phyloP scores from a whole-genome alignment of 1,140 invertebrate species.

The Dreissena polymorpha region DNA sequence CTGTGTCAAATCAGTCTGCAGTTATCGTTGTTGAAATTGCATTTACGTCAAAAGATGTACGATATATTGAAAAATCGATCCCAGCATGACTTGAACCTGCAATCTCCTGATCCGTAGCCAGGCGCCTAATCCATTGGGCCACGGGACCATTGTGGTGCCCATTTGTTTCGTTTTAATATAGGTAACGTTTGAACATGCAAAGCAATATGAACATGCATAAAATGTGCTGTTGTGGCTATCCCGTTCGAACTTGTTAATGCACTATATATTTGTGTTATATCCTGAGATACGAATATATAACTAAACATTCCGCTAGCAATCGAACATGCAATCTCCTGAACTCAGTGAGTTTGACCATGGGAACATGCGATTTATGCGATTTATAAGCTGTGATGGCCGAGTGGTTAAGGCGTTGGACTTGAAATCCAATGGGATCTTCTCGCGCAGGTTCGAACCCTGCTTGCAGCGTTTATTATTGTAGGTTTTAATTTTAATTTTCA shows the following conservation, averaged over 20 bases:
- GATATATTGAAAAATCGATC: background rate
- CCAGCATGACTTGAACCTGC: background rate
- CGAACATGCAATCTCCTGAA: conserved; percentile 29
- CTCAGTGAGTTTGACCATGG: background rate
- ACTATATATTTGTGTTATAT: no score
- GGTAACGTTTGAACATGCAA: no score
- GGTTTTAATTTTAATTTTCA: no score
- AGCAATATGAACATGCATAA: no score
- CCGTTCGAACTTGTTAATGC: no score
- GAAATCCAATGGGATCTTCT: conserved; percentile 87
- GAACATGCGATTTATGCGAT: no score
- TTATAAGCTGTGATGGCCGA: conserved; percentile 65
- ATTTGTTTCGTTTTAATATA: no score
- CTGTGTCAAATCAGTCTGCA: no score
- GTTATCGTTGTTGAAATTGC: background rate
- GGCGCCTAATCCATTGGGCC: background rate
- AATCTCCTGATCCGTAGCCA: background rate
- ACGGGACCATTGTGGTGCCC: background rate
- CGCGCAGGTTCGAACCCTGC: conserved; percentile 54
- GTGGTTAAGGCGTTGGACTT: conserved; percentile 73
- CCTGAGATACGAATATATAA: no score
- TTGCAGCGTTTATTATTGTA: no score
- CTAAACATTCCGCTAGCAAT: background rate
- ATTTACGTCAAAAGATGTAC: no score
- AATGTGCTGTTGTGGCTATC: no score